Base-by-base conservation (phyloP, 2,888 invertebrate genomes). In the Stomorhina lunata region DNA sequence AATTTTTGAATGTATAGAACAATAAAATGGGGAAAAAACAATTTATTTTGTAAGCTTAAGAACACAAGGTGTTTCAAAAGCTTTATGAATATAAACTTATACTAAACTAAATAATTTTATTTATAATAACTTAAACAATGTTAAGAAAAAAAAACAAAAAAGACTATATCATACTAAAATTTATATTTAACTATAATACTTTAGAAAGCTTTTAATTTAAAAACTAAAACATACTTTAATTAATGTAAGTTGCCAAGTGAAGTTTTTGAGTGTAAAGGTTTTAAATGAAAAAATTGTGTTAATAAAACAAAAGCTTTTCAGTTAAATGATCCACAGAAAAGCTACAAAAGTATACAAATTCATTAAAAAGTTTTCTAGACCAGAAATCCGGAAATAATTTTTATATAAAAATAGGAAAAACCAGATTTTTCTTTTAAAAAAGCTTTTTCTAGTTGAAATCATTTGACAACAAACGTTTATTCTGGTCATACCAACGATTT, bases 111-210 rank as follows among this genome's bases (percentile, higher is more conserved):
- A 17, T 48, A 69, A 34, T 50, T 71, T 48, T 37, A 65, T 59
- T 43, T 40, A 34, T 45, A 7, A 37, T 29, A 45, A n/a, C n/a
- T n/a, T n/a, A n/a, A n/a, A n/a, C n/a, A n/a, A n/a, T n/a, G n/a
- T n/a, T 7, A 5, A 65, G 7, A 32, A 75, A 4, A 45, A 75
- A 75, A 50, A 40, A 25, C 15, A 68, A 73, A 73, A 81, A 81
- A 77, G 72, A 81, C 81, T 81, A 65, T 40, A 65, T 55, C 22
- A 45, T 50, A 37, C 17, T 57, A 40, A 63, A 37, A 37, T n/a
- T 65, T 20, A 20, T 43, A 57, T 65, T 75, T 57, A 25, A 57
- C n/a, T 22, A 25, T 40, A 69, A 17, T 50, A 40, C n/a, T 32
- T 40, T 20, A 57, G 37, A 34, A 32, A 32, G 5, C 32, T 6